phyloP scores from a whole-genome alignment of 2,113 vertebrate genomes.

The Heliornis fulica region DNA sequence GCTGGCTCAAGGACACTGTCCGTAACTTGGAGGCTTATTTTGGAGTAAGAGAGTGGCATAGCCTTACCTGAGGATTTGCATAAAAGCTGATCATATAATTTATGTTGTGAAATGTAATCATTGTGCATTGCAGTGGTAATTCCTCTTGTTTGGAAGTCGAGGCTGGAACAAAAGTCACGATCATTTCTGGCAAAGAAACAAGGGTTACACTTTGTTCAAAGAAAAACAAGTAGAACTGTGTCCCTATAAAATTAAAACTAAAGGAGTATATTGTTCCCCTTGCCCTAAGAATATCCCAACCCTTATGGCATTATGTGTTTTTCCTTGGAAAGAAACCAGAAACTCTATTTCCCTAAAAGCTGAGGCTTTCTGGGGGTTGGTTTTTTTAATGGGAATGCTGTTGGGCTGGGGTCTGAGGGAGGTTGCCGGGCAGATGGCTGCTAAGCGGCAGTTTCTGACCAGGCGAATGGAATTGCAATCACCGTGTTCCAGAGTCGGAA shows the following conservation, averaged over 20 bases:
- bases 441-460: not conserved
- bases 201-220: not conserved
- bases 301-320: fast-evolving
- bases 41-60: not conserved
- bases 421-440: not conserved
- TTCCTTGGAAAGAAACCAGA: not conserved
- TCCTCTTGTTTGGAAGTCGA: not conserved
- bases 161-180: not conserved
- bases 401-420: not conserved
- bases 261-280: not conserved
- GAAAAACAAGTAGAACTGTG: not conserved
- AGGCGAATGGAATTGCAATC: not conserved
- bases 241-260: not conserved
- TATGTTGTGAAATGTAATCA: not conserved
- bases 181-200: not conserved
- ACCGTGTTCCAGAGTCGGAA: not conserved
- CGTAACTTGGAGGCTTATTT: not conserved
- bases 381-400: not conserved
- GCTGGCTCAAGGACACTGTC: not conserved
- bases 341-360: not conserved
- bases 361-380: not conserved
- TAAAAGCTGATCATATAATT: not conserved
- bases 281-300: not conserved
- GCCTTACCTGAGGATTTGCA: not conserved
- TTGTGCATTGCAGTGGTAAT: not conserved